A percentile compares a stretch with the other conserved stretches of the same genome.
Evolutionary conservation across 2,797 vertebrate genomes (phyloP).

Genomic region (Triplophysa yarkandensis): DNA sequence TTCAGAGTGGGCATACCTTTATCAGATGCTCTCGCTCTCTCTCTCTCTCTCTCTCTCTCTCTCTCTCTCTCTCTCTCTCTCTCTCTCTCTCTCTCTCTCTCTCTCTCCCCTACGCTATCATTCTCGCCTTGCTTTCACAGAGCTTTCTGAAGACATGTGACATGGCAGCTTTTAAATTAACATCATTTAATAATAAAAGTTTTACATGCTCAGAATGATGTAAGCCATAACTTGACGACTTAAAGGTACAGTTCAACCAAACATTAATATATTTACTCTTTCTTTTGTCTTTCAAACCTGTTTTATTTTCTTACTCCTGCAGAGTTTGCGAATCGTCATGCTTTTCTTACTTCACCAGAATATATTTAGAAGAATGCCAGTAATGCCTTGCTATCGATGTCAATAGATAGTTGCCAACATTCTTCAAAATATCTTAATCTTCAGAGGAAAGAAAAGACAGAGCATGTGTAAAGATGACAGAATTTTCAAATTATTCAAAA

Average conservation of each 20-base stretch:
- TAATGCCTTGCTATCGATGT: no score
- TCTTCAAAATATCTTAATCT: no score
- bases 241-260: neutral
- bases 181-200: slow-evolving; percentile 22
- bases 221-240: neutral
- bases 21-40: slow-evolving; percentile 71
- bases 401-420: no score
- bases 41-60: slow-evolving; percentile 61
- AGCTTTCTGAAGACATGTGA: neutral
- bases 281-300: no score
- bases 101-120: slow-evolving; percentile 54
- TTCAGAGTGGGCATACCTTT: slow-evolving; percentile 62
- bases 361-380: no score
- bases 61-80: neutral
- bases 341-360: no score
- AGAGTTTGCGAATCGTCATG: no score
- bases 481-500: no score
- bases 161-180: slow-evolving; percentile 28
- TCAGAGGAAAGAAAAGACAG: no score
- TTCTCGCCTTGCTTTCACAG: slow-evolving; percentile 30
- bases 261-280: neutral
- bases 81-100: slow-evolving; percentile 60
- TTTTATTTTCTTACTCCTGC: no score
- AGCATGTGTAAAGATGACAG: no score
- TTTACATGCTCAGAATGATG: slow-evolving; percentile 5